These are phyloP conservation scores for Drosophila monieri DNA, from an alignment of 2,888 invertebrate species.

Conservation along the genomic window DNA sequence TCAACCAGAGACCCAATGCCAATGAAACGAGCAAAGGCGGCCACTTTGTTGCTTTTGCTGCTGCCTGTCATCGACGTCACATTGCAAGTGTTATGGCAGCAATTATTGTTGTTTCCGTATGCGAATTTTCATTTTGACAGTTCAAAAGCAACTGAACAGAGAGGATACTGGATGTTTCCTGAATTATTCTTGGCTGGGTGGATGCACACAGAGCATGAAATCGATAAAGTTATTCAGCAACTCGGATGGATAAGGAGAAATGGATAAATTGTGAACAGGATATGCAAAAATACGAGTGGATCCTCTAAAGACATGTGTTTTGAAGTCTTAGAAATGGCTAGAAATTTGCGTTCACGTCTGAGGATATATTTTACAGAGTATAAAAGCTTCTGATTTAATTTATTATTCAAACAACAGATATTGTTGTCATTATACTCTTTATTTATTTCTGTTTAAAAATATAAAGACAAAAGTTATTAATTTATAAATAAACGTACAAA, in stretches of 20 bases:
- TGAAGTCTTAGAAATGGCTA: neutral
- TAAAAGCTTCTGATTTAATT: too few species aligned
- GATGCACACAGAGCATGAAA: conserved; percentile 19
- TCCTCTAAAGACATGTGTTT: neutral
- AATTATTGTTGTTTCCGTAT: conserved; percentile 72
- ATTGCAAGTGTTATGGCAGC: conserved; percentile 64
- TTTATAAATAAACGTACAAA: too few species aligned
- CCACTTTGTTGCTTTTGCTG: conserved; percentile 45
- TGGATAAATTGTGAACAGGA: neutral
- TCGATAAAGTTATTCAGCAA: conserved; percentile 18
- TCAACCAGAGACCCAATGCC: conserved; percentile 57
- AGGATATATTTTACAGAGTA: too few species aligned
- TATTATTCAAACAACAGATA: too few species aligned
- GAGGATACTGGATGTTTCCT: conserved; percentile 36
- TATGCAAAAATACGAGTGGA: neutral
- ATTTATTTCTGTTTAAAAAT: too few species aligned
- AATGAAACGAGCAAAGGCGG: conserved; percentile 39
- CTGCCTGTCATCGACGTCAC: conserved; percentile 55
- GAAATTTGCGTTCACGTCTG: too few species aligned
- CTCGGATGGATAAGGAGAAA: neutral
- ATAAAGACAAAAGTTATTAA: too few species aligned
- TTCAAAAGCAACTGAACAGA: conserved; percentile 43
- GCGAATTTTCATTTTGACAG: conserved; percentile 61
- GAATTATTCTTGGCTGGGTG: conserved; percentile 23
- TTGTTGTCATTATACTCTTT: too few species aligned